These are phyloP conservation scores for Lanius collurio DNA, from an alignment of 2,113 vertebrate genomes.

Conservation along the genomic window DNA sequence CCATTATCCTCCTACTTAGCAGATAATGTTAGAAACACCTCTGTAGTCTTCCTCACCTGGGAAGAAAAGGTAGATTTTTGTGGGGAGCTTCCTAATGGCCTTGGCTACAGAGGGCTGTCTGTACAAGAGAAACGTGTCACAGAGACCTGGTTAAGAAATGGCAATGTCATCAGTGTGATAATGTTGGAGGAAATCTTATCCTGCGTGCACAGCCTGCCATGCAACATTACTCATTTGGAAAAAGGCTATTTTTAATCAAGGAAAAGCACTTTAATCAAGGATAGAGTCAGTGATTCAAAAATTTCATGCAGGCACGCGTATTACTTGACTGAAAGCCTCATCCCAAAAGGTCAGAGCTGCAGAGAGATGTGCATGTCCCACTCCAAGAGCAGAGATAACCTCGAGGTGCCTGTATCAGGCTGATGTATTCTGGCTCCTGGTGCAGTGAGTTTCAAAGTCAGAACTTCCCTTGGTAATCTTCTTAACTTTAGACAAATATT, in stretches of 20 bases:
- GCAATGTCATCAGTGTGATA: not conserved
- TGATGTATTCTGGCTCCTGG: not conserved
- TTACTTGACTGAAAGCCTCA: constrained; percentile 46
- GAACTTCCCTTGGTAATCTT: constrained; percentile 30
- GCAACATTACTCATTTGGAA: constrained; percentile 22
- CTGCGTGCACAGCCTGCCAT: not conserved
- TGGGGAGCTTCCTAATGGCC: not conserved
- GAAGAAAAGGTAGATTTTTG: not conserved
- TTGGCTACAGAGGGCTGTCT: not conserved
- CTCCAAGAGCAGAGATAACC: constrained; percentile 20
- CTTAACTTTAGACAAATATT: constrained; percentile 53
- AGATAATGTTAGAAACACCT: not conserved
- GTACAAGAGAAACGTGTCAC: not conserved
- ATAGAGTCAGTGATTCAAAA: constrained; percentile 51
- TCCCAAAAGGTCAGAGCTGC: constrained; percentile 24
- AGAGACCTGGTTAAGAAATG: not conserved
- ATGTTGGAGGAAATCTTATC: not conserved
- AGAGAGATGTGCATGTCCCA: not conserved
- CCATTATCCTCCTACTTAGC: not conserved
- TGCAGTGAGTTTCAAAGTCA: constrained; percentile 18
- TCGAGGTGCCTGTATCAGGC: not conserved
- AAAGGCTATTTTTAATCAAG: constrained; percentile 59
- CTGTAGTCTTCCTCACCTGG: not conserved
- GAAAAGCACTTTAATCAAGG: constrained; percentile 63
- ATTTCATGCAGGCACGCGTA: constrained; percentile 44